These are phyloP conservation scores for Catajapyx aquilonaris DNA, from an alignment of 1,140 invertebrate species.

Conservation along the genomic window DNA sequence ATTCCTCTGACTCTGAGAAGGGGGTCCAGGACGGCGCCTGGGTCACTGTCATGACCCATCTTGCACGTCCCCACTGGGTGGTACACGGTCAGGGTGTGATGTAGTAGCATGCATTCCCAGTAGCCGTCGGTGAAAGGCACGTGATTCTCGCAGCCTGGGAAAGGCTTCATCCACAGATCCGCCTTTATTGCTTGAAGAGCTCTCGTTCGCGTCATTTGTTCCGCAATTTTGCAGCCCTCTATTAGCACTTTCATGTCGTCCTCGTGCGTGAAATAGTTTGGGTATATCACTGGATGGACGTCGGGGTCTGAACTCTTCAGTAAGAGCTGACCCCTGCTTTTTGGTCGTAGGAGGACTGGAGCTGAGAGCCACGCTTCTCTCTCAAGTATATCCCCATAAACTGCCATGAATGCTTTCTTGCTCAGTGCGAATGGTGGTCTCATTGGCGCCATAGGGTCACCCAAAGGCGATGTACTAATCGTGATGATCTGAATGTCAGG, in stretches of 20 bases:
- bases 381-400: too few relatives aligned
- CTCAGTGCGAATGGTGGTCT: too few relatives aligned
- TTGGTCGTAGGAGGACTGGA: conserved; percentile 55
- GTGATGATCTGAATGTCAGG: too few relatives aligned
- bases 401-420: too few relatives aligned
- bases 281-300: conserved; percentile 62
- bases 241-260: too few relatives aligned
- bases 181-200: too few relatives aligned
- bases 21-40: conserved; percentile 58
- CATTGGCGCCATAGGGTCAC: too few relatives aligned
- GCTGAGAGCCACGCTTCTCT: too few relatives aligned
- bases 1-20: conserved; percentile 54
- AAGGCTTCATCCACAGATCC: conserved; percentile 36
- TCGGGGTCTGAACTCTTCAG: conserved; percentile 58
- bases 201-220: too few relatives aligned
- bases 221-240: too few relatives aligned
- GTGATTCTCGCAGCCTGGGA: conserved; percentile 52
- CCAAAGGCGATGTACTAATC: too few relatives aligned
- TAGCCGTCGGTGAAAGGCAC: conserved; percentile 54
- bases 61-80: conserved; percentile 37
- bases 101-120: conserved; percentile 63
- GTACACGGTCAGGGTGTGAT: conserved; percentile 69
- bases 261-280: conserved; percentile 88
- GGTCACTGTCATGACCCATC: conserved; percentile 58
- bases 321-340: conserved; percentile 52